Percentiles rank a stretch among this genome's conserved stretches.
phyloP scores from a whole-genome alignment of 2,113 vertebrate species.

The Redunca redunca region DNA sequence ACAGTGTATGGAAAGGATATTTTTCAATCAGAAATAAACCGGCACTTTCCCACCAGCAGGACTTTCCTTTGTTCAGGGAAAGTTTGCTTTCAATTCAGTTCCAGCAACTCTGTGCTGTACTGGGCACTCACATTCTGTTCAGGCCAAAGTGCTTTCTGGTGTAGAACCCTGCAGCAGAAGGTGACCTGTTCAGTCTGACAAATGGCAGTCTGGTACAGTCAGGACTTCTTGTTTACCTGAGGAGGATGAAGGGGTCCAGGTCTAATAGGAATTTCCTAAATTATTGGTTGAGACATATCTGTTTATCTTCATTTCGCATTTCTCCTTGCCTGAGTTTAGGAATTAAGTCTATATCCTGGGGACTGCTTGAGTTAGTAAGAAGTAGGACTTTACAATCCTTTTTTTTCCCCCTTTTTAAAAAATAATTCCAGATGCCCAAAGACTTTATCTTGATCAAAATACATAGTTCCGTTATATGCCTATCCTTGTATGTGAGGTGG shows the following conservation, averaged over 20 bases:
- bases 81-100: neutral
- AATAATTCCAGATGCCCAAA: neutral
- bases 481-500: neutral
- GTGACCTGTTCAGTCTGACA: neutral
- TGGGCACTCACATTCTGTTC: neutral
- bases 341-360: neutral
- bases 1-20: neutral
- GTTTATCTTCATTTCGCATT: neutral
- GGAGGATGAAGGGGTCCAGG: neutral
- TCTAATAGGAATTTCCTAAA: neutral
- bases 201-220: neutral
- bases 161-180: neutral
- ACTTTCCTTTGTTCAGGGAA: neutral
- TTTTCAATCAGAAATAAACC: neutral
- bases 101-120: neutral
- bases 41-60: neutral
- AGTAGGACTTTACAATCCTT: neutral
- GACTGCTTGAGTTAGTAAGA: neutral
- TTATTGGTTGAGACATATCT: neutral
- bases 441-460: neutral
- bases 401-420: accelerated
- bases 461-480: neutral
- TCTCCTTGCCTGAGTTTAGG: neutral
- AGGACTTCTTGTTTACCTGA: neutral
- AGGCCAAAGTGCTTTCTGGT: neutral